phyloP scores from a whole-genome alignment of 2,113 vertebrate species.

The Beaufortia kweichowensis region DNA sequence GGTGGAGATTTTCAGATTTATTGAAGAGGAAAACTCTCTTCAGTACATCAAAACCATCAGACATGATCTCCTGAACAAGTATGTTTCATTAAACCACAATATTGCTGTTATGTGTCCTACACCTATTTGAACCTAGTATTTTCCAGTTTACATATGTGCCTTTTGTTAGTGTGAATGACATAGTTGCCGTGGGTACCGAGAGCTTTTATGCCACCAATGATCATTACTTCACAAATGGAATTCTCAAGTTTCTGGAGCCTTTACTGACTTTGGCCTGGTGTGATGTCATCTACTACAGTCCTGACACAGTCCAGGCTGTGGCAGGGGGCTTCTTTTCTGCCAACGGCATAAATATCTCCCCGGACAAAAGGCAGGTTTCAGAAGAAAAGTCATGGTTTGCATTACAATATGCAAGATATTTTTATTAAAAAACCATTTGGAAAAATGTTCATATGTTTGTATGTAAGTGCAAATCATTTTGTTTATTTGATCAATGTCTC shows the following conservation, averaged over 20 bases:
- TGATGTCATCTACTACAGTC: constrained; percentile 87
- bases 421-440: background rate
- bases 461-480: background rate
- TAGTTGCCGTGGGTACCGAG: constrained; percentile 84
- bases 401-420: background rate
- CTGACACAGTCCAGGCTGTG: constrained; percentile 81
- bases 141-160: background rate
- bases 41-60: constrained; percentile 83
- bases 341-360: constrained; percentile 90
- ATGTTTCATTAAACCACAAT: constrained; percentile 33
- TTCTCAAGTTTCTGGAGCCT: constrained; percentile 68
- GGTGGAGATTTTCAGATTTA: constrained; percentile 85
- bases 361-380: constrained; percentile 79
- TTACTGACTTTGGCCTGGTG: constrained; percentile 76
- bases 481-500: background rate
- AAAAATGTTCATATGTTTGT: background rate
- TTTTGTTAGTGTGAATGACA: constrained; percentile 84
- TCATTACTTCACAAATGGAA: constrained; percentile 73
- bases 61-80: constrained; percentile 86
- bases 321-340: constrained; percentile 79
- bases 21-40: constrained; percentile 80
- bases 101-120: background rate
- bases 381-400: background rate
- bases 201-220: constrained; percentile 94
- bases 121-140: background rate